A percentile compares a stretch with the other conserved stretches of the same genome.
Conservation (phyloP, 2,888 invertebrate genomes). For the Dione juno region DNA sequence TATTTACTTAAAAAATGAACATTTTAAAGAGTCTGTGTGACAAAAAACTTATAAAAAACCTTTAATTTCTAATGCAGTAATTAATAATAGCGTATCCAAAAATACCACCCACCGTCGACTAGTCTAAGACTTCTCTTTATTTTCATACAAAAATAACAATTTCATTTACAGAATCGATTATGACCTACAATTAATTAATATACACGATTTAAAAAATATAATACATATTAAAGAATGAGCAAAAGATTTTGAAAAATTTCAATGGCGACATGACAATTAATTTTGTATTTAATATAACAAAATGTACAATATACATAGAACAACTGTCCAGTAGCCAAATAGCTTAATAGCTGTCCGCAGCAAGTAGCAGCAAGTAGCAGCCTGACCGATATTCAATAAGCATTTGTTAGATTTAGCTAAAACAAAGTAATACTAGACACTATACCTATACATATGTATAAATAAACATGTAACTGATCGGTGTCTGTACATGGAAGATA, state of each 20-base stretch:
- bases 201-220: constrained; percentile 6
- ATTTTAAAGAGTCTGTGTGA: neutral
- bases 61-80: neutral
- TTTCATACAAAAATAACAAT: constrained; percentile 33
- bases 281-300: too few species aligned
- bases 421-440: too few species aligned
- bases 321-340: too few species aligned
- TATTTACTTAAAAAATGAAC: neutral
- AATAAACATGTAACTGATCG: too few species aligned
- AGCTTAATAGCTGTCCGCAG: too few species aligned
- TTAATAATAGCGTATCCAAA: constrained; percentile 3
- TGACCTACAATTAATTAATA: constrained; percentile 3
- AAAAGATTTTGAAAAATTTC: neutral
- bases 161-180: constrained; percentile 25
- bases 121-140: neutral
- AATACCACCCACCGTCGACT: neutral
- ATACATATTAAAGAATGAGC: constrained; percentile 2
- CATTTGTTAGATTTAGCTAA: too few species aligned
- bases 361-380: too few species aligned
- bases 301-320: too few species aligned
- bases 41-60: neutral
- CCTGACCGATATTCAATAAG: too few species aligned
- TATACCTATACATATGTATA: too few species aligned
- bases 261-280: too few species aligned
- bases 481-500: too few species aligned